Conservation (phyloP, 2,113 vertebrate genomes). For the Callipepla squamata region DNA sequence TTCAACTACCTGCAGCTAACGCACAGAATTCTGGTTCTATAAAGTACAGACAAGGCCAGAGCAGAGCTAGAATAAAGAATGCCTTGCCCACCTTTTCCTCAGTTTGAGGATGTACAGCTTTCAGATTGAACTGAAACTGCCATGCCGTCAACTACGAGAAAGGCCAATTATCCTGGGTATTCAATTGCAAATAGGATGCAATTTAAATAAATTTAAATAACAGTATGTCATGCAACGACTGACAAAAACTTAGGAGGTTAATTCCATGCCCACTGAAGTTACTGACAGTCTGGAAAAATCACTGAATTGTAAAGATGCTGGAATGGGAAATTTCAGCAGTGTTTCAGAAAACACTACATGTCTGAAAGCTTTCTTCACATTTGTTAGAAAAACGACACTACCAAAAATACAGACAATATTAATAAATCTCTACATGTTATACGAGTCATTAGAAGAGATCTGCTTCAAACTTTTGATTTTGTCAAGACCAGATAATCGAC, state of each 20-base stretch:
- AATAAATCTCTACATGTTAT: neutral
- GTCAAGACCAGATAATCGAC: neutral
- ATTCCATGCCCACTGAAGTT: neutral
- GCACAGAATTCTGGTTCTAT: neutral
- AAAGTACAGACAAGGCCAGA: neutral
- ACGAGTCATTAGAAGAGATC: neutral
- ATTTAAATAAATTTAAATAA: neutral
- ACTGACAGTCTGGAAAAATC: neutral
- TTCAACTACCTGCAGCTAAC: neutral
- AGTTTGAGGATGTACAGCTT: neutral
- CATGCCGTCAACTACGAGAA: neutral
- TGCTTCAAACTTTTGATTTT: neutral
- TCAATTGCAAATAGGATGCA: neutral
- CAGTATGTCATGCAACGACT: neutral
- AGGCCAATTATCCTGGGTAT: neutral
- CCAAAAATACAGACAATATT: neutral
- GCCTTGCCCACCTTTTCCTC: neutral
- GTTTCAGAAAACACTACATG: neutral
- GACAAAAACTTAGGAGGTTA: neutral
- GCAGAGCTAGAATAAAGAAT: neutral
- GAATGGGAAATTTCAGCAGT: neutral
- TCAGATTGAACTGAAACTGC: neutral
- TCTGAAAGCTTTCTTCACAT: neutral
- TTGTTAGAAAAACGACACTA: neutral
- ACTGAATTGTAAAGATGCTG: neutral